Percentiles rank a stretch among this genome's conserved stretches.
Evolutionary conservation across 2,888 invertebrate genomes (phyloP).

Genomic region (Bembecia ichneumoniformis): DNA sequence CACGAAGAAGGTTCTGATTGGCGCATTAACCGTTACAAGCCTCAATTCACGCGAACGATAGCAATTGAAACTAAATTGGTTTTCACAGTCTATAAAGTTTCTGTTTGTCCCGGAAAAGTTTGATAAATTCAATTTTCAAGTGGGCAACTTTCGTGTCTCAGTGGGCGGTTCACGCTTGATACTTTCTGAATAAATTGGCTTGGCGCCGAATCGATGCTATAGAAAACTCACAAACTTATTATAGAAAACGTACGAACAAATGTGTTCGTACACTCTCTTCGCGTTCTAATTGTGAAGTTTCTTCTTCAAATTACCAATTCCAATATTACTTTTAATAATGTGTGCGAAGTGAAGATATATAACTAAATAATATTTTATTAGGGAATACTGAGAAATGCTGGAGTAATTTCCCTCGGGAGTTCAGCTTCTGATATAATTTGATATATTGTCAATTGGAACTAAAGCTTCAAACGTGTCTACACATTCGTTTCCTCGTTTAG

Average conservation of each 20-base stretch:
- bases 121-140: conserved; percentile 67
- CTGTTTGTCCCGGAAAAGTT: conserved; percentile 65
- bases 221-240: conserved; percentile 33
- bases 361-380: too few relatives aligned
- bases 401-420: not conserved
- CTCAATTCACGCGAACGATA: conserved; percentile 42
- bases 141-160: conserved; percentile 54
- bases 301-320: too few relatives aligned
- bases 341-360: too few relatives aligned
- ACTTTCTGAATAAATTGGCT: conserved; percentile 65
- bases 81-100: conserved; percentile 66
- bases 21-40: conserved; percentile 30
- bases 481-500: not conserved
- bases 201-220: conserved; percentile 45
- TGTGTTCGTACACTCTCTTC: not conserved
- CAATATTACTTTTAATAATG: too few relatives aligned
- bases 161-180: conserved; percentile 54
- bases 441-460: not conserved
- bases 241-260: conserved; percentile 1
- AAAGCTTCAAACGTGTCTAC: not conserved
- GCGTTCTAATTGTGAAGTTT: too few relatives aligned
- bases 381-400: not conserved
- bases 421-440: not conserved
- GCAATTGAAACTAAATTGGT: conserved; percentile 61
- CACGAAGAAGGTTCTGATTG: conserved; percentile 6